These are phyloP conservation scores for Anguilla japonica DNA, from an alignment of 2,113 vertebrate species.

Conservation along the genomic window DNA sequence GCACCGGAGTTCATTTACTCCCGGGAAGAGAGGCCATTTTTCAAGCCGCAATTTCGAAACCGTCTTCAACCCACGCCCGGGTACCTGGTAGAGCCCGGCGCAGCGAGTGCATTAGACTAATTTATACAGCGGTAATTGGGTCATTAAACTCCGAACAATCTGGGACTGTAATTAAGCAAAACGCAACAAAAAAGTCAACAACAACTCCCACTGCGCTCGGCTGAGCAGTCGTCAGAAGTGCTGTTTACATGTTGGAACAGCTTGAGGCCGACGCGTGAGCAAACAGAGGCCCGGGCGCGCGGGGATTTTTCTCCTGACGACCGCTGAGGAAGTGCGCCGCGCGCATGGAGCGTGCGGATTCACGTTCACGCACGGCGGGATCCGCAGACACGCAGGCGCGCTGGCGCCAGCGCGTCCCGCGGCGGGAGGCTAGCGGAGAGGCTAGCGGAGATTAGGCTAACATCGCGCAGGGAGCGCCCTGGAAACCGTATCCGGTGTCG, in stretches of 20 bases:
- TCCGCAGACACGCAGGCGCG: neutral
- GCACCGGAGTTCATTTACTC: neutral
- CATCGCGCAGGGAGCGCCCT: neutral
- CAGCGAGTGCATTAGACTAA: slow-evolving; percentile 63
- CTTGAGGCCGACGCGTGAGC: slow-evolving; percentile 63
- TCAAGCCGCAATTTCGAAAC: slow-evolving; percentile 14
- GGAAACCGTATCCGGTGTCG: neutral
- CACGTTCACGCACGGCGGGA: neutral
- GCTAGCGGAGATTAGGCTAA: neutral
- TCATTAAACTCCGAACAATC: slow-evolving; percentile 73
- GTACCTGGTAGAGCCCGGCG: slow-evolving; percentile 39
- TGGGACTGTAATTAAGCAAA: slow-evolving; percentile 76
- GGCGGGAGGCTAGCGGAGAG: neutral
- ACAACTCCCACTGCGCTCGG: slow-evolving; percentile 66
- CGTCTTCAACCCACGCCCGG: slow-evolving; percentile 28
- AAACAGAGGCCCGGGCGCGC: slow-evolving; percentile 39
- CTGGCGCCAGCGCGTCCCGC: neutral
- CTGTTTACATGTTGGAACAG: slow-evolving; percentile 74
- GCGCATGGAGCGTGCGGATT: neutral
- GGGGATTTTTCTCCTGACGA: slow-evolving; percentile 5
- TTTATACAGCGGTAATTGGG: slow-evolving; percentile 73
- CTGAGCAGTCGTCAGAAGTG: slow-evolving; percentile 64
- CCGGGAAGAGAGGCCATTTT: neutral
- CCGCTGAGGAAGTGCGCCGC: neutral
- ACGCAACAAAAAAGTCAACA: slow-evolving; percentile 69